Evolutionary conservation across 1,140 invertebrate genomes (phyloP).

Genomic region (Archivesica marissinica): DNA sequence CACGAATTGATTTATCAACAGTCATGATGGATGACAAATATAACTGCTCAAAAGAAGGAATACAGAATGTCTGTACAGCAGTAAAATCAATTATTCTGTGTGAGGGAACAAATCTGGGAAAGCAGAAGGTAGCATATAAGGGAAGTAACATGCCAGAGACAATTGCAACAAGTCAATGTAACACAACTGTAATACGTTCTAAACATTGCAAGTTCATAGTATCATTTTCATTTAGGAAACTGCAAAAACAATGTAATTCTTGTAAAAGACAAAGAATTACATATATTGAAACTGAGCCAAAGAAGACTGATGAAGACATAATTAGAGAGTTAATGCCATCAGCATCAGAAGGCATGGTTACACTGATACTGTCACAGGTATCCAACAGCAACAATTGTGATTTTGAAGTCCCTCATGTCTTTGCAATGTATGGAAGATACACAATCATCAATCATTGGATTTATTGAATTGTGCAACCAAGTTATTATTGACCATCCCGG

Average conservation of each 20-base stretch:
- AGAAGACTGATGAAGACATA: conserved; percentile 20
- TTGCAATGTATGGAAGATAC: conserved; percentile 44
- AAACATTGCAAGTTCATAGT: conserved; percentile 9
- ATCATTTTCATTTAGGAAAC: not conserved
- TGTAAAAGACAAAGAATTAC: conserved; percentile 36
- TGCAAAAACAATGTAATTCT: not conserved
- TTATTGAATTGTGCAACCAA: conserved; percentile 44
- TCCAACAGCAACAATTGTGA: not conserved
- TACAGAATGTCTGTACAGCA: conserved; percentile 30
- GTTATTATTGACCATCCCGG: conserved; percentile 34
- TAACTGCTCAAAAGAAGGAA: conserved; percentile 4
- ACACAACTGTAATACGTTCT: conserved; percentile 13
- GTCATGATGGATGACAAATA: not conserved
- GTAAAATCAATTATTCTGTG: conserved; percentile 5
- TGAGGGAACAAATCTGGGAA: conserved; percentile 20
- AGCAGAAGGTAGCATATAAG: not conserved
- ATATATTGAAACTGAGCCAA: not conserved
- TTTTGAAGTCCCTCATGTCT: conserved; percentile 27
- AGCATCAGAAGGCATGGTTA: conserved; percentile 28
- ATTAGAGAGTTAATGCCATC: conserved; percentile 40
- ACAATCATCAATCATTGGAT: conserved; percentile 48
- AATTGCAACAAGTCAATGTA: not conserved
- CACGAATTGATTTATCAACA: not conserved
- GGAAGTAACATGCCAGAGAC: conserved; percentile 2
- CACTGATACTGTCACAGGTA: conserved; percentile 43